phyloP scores from a whole-genome alignment of 2,113 vertebrate species.

The Arvicanthis niloticus region DNA sequence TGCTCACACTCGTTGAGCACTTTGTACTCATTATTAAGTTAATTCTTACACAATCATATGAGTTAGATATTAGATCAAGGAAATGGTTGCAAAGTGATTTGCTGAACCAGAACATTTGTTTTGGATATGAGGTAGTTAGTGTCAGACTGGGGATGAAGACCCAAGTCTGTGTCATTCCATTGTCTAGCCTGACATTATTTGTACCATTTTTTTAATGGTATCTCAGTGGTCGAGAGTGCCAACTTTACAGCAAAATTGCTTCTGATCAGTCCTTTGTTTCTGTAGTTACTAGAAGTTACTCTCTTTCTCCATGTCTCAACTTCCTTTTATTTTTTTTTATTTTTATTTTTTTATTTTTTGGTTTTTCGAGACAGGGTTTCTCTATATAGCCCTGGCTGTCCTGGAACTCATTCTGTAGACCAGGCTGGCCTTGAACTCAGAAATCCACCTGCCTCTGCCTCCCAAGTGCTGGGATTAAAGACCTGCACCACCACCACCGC shows the following conservation, averaged over 20 bases:
- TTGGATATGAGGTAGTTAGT: not conserved
- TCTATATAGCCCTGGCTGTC: too few relatives aligned
- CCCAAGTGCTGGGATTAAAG: too few relatives aligned
- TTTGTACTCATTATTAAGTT: not conserved
- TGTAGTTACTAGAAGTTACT: slow-evolving; percentile 19
- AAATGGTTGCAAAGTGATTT: not conserved
- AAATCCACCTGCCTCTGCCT: too few relatives aligned
- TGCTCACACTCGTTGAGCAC: not conserved
- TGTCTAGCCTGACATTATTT: not conserved
- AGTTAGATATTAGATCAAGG: not conserved
- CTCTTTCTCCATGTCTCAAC: not conserved
- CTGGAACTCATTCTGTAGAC: too few relatives aligned
- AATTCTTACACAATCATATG: not conserved
- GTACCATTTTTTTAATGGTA: not conserved
- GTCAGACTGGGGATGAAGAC: not conserved
- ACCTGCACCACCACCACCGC: too few relatives aligned
- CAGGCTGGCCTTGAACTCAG: too few relatives aligned
- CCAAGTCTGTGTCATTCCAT: not conserved
- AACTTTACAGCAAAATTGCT: not conserved
- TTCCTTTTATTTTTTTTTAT: too few relatives aligned
- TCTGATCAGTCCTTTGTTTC: not conserved
- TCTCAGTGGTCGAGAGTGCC: not conserved
- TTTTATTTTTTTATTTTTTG: too few relatives aligned
- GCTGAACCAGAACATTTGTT: not conserved
- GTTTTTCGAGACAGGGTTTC: too few relatives aligned